phyloP scores from a whole-genome alignment of 2,797 vertebrate genomes.

The Chrosomus eos region DNA sequence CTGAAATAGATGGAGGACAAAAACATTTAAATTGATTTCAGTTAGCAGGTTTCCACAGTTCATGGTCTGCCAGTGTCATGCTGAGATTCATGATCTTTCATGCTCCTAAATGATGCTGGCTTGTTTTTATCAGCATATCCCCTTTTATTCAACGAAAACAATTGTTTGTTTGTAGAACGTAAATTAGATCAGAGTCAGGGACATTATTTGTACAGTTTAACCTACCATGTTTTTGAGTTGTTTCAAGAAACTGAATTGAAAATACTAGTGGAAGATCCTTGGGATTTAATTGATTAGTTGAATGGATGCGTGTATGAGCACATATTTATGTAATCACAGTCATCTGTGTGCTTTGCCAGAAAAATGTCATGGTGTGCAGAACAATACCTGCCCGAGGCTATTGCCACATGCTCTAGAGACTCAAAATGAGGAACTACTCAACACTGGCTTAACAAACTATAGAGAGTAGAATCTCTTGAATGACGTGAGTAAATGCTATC shows the following conservation, averaged over 20 bases:
- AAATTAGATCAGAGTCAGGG: background rate
- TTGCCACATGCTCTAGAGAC: background rate
- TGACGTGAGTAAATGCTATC: background rate
- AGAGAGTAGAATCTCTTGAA: background rate
- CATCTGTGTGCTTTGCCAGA: background rate
- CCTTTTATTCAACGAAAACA: background rate
- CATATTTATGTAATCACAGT: background rate
- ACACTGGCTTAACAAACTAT: background rate
- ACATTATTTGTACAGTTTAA: background rate
- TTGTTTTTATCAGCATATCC: background rate
- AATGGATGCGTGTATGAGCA: background rate
- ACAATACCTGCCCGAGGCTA: slow-evolving; percentile 12
- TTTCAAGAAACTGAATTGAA: background rate
- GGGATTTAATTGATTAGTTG: background rate
- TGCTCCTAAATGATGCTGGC: background rate
- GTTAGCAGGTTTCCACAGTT: background rate
- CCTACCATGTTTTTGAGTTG: background rate
- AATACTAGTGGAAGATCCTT: background rate
- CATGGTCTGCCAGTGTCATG: background rate
- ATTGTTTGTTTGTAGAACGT: background rate
- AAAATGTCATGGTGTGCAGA: background rate
- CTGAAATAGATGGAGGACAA: background rate
- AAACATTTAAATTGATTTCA: background rate
- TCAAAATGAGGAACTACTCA: background rate
- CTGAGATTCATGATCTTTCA: background rate